phyloP scores from a whole-genome alignment of 2,797 vertebrate species.

The Scarus forsteni region DNA sequence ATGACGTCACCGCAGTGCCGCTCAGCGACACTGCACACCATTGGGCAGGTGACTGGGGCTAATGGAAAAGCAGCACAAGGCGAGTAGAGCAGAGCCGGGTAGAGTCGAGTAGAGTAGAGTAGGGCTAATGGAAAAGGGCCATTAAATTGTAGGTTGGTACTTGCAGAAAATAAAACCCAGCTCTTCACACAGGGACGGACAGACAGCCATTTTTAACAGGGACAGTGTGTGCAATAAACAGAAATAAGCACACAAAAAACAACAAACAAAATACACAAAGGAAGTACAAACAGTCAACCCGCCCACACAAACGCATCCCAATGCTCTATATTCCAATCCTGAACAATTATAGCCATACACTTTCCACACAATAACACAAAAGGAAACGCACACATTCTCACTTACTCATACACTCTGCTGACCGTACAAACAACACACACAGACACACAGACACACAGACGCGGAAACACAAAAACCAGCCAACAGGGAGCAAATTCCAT shows the following conservation, averaged over 20 bases:
- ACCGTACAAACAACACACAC: slow-evolving; percentile 34
- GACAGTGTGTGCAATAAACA: background rate
- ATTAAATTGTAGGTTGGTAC: no score
- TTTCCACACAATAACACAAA: slow-evolving; percentile 14
- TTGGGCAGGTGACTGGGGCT: no score
- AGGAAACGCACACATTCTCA: slow-evolving; percentile 33
- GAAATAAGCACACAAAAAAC: background rate
- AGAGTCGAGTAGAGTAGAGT: no score
- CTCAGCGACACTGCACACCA: no score
- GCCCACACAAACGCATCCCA: slow-evolving; percentile 19
- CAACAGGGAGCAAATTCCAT: slow-evolving; percentile 74
- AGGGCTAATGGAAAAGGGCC: no score
- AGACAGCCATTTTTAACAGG: background rate
- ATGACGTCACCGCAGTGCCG: no score
- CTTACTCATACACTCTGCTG: slow-evolving; percentile 42
- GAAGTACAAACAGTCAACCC: background rate
- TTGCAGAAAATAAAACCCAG: no score
- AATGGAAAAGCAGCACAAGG: no score
- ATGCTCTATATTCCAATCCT: background rate
- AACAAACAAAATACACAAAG: background rate
- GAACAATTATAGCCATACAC: slow-evolving; percentile 14
- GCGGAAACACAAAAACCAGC: slow-evolving; percentile 23
- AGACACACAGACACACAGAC: background rate
- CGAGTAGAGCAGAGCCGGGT: no score
- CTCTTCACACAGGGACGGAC: no score